A percentile compares a stretch with the other conserved stretches of the same genome.
Conservation (phyloP, 2,797 vertebrate species). For the Pelobates cultripes region DNA sequence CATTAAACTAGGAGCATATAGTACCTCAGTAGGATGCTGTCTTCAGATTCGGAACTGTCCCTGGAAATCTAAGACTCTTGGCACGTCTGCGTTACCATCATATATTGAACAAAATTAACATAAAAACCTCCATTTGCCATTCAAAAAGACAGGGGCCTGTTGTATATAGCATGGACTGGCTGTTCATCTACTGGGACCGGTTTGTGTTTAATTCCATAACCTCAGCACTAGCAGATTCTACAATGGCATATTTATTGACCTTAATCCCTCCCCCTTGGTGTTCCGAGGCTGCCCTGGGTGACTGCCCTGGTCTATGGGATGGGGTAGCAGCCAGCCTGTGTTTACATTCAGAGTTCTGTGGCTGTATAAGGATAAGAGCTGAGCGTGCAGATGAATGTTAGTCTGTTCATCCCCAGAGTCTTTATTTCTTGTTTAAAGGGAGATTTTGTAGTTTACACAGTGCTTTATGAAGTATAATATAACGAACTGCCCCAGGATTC, state of each 20-base stretch:
- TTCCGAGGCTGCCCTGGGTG: conserved; percentile 13
- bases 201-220: neutral
- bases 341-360: conserved; percentile 35
- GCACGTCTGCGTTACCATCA: too few species aligned
- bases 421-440: neutral
- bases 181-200: neutral
- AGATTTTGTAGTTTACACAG: neutral
- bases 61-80: neutral
- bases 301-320: conserved; percentile 6
- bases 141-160: neutral
- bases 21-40: too few species aligned
- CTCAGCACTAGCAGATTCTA: conserved; percentile 6
- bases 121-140: neutral
- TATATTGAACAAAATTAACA: neutral
- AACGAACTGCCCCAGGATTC: neutral
- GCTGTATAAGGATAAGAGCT: conserved; percentile 13
- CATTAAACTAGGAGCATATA: too few species aligned
- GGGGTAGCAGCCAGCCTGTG: conserved; percentile 24
- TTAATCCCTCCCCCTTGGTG: conserved; percentile 14
- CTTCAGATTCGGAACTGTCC: neutral
- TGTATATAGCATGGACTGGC: conserved; percentile 17
- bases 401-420: neutral
- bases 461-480: neutral
- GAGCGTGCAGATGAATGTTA: neutral
- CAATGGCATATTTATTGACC: conserved; percentile 44